phyloP scores from a whole-genome alignment of 2,797 vertebrate species.

The Gephyroberyx darwinii region DNA sequence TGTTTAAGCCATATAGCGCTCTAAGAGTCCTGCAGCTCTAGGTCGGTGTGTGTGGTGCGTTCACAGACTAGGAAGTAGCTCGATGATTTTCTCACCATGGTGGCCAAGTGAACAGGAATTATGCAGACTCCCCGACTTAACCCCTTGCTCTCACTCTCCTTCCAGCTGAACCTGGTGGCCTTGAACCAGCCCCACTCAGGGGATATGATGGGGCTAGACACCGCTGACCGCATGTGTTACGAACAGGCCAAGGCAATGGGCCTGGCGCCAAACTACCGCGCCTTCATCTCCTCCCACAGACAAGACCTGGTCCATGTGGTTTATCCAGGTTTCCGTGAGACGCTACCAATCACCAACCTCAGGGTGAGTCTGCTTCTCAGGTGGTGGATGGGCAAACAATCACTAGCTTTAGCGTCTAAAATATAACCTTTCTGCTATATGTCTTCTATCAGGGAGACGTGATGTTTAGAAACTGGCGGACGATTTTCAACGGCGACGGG shows the following conservation, averaged over 20 bases:
- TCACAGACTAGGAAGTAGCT: too few species aligned
- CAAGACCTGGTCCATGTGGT: constrained; percentile 80
- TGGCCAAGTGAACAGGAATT: too few species aligned
- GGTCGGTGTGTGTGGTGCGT: too few species aligned
- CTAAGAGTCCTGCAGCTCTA: too few species aligned
- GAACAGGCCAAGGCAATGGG: constrained; percentile 92
- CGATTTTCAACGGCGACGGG: constrained; percentile 87
- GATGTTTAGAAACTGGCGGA: constrained; percentile 91
- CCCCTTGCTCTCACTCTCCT: not conserved
- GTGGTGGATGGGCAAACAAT: too few species aligned
- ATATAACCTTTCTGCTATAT: not conserved
- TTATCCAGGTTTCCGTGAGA: constrained; percentile 70
- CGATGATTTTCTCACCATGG: too few species aligned
- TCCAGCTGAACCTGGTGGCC: constrained; percentile 91
- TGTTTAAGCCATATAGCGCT: too few species aligned
- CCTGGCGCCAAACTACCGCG: constrained; percentile 87
- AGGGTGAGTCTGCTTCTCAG: constrained; percentile 80
- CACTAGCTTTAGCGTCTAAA: not conserved
- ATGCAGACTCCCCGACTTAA: not conserved
- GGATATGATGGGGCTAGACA: constrained; percentile 81
- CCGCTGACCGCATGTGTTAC: constrained; percentile 89
- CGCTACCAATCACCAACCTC: constrained; percentile 87
- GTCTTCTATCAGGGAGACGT: constrained; percentile 85
- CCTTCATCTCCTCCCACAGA: constrained; percentile 90
- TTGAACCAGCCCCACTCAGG: constrained; percentile 91